Conservation (phyloP, 2,888 invertebrate genomes). For the Cataglyphis altisquamis region DNA sequence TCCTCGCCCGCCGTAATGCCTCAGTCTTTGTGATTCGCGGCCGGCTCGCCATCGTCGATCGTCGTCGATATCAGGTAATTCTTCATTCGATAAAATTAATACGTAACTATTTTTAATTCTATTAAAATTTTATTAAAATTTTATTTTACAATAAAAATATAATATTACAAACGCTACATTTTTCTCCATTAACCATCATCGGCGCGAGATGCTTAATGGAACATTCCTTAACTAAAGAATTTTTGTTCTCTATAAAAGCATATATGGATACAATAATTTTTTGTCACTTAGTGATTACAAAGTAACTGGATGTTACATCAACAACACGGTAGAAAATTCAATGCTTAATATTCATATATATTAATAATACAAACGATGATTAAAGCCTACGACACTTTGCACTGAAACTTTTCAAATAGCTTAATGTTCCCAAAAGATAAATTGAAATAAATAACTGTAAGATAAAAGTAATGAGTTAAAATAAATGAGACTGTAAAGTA, state of each 20-base stretch:
- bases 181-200: background rate
- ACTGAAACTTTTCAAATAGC: background rate
- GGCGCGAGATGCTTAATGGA: background rate
- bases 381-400: background rate
- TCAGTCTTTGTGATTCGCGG: conserved; percentile 73
- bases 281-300: background rate
- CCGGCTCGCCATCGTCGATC: conserved; percentile 53
- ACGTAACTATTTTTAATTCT: background rate
- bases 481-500: conserved; percentile 13
- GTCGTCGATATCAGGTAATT: background rate
- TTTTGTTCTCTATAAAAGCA: background rate
- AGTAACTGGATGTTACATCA: background rate
- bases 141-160: background rate
- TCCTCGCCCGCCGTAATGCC: conserved; percentile 74
- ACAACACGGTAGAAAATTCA: background rate
- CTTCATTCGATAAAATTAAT: conserved; percentile 1
- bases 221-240: background rate
- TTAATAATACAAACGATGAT: background rate
- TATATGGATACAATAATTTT: background rate
- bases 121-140: background rate
- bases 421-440: background rate
- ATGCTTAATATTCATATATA: background rate
- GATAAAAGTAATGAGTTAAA: background rate
- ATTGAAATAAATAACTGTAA: background rate
- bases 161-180: background rate